Percentiles rank a stretch among this genome's conserved stretches.
Conservation (phyloP, 2,888 invertebrate genomes). For the Cecidostiba fungosa region DNA sequence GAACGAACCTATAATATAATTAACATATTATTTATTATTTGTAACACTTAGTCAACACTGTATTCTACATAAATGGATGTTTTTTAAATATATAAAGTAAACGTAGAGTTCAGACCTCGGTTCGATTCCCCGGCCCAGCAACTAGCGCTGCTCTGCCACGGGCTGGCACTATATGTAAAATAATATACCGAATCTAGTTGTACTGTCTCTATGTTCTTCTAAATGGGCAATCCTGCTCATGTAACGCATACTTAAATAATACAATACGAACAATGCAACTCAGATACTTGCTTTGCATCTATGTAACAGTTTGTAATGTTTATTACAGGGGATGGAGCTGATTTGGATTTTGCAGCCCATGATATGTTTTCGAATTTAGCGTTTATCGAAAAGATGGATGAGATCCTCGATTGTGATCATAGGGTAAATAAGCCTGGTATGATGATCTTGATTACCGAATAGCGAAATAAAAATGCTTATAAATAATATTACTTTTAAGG, state of each 20-base stretch:
- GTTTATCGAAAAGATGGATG: background rate
- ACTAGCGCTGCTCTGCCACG: no score
- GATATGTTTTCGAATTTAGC: background rate
- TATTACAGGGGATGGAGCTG: slow-evolving; percentile 37
- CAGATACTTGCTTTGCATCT: background rate
- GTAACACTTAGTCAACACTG: background rate
- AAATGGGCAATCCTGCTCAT: no score
- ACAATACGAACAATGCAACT: no score
- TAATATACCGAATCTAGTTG: no score
- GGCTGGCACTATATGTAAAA: no score
- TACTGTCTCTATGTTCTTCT: no score
- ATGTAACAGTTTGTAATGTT: background rate
- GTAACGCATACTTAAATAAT: no score
- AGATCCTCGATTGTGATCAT: background rate
- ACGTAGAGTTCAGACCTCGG: background rate
- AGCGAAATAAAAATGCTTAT: background rate
- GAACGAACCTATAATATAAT: background rate
- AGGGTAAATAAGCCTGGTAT: slow-evolving; percentile 13
- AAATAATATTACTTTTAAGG: slow-evolving; percentile 31
- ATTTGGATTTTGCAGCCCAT: background rate
- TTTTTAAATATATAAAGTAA: background rate
- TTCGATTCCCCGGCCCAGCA: no score
- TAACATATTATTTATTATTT: background rate
- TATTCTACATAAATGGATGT: slow-evolving; percentile 19
- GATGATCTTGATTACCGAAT: background rate